A percentile compares a stretch with the other conserved stretches of the same genome.
These are phyloP conservation scores for Chaenogobius annularis DNA, from an alignment of 2,113 vertebrate genomes.

Conservation along the genomic window DNA sequence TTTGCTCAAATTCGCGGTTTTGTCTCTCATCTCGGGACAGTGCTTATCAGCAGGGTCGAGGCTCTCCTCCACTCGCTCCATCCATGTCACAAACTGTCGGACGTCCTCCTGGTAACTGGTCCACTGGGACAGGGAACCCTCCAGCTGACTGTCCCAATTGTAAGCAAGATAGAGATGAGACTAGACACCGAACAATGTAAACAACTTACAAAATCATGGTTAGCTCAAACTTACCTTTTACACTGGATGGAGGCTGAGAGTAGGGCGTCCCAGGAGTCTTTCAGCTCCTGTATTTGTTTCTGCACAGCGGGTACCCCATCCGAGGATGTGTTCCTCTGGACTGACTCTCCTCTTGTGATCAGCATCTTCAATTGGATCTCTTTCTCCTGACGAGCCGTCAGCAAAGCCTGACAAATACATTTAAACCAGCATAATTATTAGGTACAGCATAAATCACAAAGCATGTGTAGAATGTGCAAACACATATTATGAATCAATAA, in stretches of 20 bases:
- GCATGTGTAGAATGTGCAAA: too few species aligned
- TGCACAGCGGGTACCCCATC: slow-evolving; percentile 85
- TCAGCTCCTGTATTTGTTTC: slow-evolving; percentile 85
- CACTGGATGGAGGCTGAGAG: slow-evolving; percentile 88
- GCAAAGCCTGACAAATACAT: slow-evolving; percentile 76
- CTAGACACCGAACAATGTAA: background rate
- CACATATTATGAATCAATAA: too few species aligned
- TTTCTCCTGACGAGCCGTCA: slow-evolving; percentile 90
- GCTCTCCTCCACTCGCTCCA: slow-evolving; percentile 85
- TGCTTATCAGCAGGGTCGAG: slow-evolving; percentile 82
- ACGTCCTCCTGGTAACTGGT: slow-evolving; percentile 97
- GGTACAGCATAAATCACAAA: background rate
- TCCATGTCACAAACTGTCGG: slow-evolving; percentile 88
- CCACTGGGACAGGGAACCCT: slow-evolving; percentile 94
- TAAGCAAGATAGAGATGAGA: slow-evolving; percentile 14
- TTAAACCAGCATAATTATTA: background rate
- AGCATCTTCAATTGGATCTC: slow-evolving; percentile 97
- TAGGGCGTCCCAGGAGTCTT: slow-evolving; percentile 90
- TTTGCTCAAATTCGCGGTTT: slow-evolving; percentile 85
- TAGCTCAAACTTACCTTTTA: slow-evolving; percentile 82
- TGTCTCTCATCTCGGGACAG: slow-evolving; percentile 88
- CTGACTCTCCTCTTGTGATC: slow-evolving; percentile 89
- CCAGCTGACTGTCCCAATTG: slow-evolving; percentile 85
- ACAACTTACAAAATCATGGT: background rate
- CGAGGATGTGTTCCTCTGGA: slow-evolving; percentile 89